Base-by-base conservation (phyloP, 2,888 invertebrate genomes). In the Chalcosyrphus nemorum region DNA sequence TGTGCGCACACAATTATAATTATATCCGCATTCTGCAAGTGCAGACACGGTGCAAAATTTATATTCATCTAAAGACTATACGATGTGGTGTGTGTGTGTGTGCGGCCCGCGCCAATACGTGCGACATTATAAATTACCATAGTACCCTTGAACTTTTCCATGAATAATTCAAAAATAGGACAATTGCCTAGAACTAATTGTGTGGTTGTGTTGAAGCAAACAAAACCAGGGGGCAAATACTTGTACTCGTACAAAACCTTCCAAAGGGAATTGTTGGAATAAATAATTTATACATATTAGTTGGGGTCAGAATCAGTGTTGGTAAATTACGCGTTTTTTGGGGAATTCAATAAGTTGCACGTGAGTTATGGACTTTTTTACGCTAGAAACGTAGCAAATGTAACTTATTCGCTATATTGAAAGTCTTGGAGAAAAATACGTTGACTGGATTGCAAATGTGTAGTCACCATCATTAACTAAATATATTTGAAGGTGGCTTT, bases 1-100 rank as follows among this genome's bases (percentile, higher is more conserved):
- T 24, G 43, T 43, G 15, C 59, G 43, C 59, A 59, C 59, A 59
- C 59, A 59, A 59, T 59, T 59, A 59, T 59, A 43, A 59, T 43
- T 27, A 59, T 59, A 59, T 59, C 59, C 41, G 59, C 59, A 59
- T 43, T 50, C 21, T 50, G 24, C 24, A 27, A 19, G 17, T 43
- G 43, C 17, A 17, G 43, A 43, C 43, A 43, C 17, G 43, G 7
- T 43, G 43, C n/a, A 43, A 43, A 43, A 19, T 43, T 15, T 15
- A 43, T 43, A 43, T 43, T 43, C 43, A 43, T 43, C 43, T 17
- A 43, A n/a, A 43, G 7, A 43, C 43, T 43, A 17, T 17, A n/a
- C 17, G 17, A 7, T 17, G 6, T 9, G 6, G 11, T 29, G 0
- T 9, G 1, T 38, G 38, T 24, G 27, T 15, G 13, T 7, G 15